phyloP scores from a whole-genome alignment of 2,113 vertebrate genomes.

The Chloroceryle aenea region DNA sequence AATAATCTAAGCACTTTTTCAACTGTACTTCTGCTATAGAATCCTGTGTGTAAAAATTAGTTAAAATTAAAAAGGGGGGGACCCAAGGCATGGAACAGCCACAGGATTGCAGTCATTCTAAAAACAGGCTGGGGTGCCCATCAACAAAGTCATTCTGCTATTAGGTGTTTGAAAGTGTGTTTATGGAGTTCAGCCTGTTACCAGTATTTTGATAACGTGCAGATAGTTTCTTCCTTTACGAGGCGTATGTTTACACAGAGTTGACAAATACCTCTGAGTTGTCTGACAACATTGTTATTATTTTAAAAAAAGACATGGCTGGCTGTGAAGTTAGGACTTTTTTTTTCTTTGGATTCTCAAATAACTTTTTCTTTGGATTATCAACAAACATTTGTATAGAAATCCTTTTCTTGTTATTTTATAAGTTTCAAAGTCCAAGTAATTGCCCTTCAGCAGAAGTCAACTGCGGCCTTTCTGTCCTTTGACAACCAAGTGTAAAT shows the following conservation, averaged over 20 bases:
- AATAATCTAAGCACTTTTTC: neutral
- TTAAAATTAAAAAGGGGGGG: neutral
- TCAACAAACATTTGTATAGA: conserved; percentile 27
- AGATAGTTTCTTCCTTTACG: neutral
- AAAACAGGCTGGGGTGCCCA: neutral
- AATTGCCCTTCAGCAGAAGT: conserved; percentile 22
- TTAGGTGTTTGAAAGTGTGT: neutral
- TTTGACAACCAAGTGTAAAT: conserved; percentile 10
- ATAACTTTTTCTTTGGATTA: conserved; percentile 62
- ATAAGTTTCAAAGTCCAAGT: conserved; percentile 17
- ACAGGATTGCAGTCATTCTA: neutral
- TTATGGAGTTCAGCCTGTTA: conserved; percentile 47
- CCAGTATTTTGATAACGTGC: neutral
- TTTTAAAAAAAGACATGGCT: conserved; percentile 1
- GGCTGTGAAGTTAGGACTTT: neutral
- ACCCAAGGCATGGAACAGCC: neutral
- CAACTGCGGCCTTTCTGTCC: neutral
- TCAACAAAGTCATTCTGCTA: neutral
- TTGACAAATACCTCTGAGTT: neutral
- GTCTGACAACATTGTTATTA: neutral
- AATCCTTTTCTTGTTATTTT: conserved; percentile 58
- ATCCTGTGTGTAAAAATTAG: neutral
- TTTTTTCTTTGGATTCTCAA: conserved; percentile 69
- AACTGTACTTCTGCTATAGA: neutral
- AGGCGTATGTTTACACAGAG: neutral